Percentiles rank a stretch among this genome's conserved stretches.
Evolutionary conservation across 2,797 vertebrate genomes (phyloP).

Genomic region (Emydoidea blandingii): DNA sequence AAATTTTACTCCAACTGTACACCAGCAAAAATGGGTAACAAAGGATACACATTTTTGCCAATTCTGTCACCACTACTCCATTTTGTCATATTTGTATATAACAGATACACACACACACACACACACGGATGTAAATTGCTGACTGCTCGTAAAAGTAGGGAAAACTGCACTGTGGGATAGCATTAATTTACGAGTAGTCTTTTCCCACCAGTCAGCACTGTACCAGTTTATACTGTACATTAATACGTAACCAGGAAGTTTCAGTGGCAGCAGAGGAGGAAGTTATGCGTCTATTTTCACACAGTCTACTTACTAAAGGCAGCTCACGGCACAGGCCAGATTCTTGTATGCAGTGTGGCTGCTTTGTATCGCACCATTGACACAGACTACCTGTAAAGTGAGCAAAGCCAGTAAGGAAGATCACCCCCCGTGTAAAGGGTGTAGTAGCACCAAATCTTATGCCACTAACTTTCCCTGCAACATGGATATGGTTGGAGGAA

Average conservation of each 20-base stretch:
- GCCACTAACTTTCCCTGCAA: neutral
- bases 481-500: neutral
- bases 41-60: neutral
- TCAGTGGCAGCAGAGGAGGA: neutral
- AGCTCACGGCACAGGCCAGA: neutral
- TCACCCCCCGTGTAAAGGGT: neutral
- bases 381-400: neutral
- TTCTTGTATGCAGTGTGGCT: neutral
- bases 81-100: neutral
- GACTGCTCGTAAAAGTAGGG: neutral
- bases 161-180: neutral
- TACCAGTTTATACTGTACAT: neutral
- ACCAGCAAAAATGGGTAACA: neutral
- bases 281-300: neutral
- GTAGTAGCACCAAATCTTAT: accelerated
- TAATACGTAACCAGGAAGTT: neutral
- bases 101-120: no score
- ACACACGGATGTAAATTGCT: neutral
- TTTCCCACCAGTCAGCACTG: neutral
- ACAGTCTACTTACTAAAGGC: neutral
- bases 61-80: neutral
- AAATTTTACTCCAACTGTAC: neutral
- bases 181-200: neutral
- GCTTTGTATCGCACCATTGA: neutral
- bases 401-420: neutral